Percentiles rank a stretch among this genome's conserved stretches.
These are phyloP conservation scores for Branchellion lobata DNA, from an alignment of 2,888 invertebrate species.

Conservation along the genomic window DNA sequence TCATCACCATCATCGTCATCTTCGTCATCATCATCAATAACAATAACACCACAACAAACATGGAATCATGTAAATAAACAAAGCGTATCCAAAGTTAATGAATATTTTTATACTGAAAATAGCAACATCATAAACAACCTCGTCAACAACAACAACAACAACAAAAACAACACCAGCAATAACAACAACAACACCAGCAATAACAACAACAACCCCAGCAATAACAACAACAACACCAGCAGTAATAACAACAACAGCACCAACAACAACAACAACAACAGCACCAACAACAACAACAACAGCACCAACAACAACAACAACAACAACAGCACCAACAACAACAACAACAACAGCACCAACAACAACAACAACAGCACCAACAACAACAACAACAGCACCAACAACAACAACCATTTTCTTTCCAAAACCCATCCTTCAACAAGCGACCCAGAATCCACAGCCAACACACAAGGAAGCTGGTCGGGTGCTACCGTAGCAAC, in stretches of 20 bases:
- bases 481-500: neutral
- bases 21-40: neutral
- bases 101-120: neutral
- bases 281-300: neutral
- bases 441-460: too few species aligned
- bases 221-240: neutral
- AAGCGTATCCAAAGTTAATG: too few species aligned
- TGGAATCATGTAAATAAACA: too few species aligned
- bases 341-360: neutral
- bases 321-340: neutral
- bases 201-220: neutral
- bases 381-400: too few species aligned
- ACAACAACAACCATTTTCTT: too few species aligned
- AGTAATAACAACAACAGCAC: neutral
- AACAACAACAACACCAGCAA: neutral
- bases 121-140: neutral
- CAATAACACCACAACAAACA: neutral
- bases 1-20: slow-evolving; percentile 37
- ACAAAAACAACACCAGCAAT: neutral
- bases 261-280: neutral
- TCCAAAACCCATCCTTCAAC: too few species aligned
- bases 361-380: neutral
- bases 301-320: neutral
- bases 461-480: too few species aligned
- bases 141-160: neutral